Conservation (phyloP, 2,113 vertebrate genomes). For the Hirundichthys speculiger region DNA sequence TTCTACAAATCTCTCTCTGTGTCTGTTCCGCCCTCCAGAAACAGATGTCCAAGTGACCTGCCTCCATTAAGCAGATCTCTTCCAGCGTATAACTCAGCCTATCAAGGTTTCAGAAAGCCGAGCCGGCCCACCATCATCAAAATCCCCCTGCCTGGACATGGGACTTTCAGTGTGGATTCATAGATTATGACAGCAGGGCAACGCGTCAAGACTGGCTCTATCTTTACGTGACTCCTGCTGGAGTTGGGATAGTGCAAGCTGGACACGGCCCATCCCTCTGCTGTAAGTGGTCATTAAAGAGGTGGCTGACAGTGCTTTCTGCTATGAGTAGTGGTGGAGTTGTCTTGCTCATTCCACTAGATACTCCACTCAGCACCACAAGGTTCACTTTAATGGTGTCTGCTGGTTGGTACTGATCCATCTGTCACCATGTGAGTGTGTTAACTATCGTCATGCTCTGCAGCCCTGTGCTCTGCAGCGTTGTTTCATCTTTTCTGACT, state of each 20-base stretch:
- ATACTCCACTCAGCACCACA: constrained; percentile 64
- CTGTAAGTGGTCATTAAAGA: constrained; percentile 78
- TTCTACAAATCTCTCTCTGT: constrained; percentile 34
- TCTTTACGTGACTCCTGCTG: constrained; percentile 60
- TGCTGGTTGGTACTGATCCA: constrained; percentile 69
- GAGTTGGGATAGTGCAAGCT: constrained; percentile 53
- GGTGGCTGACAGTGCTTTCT: constrained; percentile 68
- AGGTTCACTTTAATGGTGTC: constrained; percentile 68
- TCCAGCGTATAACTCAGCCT: constrained; percentile 62
- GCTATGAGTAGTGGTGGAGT: constrained; percentile 65
- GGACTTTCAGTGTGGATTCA: constrained; percentile 39
- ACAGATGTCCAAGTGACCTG: constrained; percentile 68
- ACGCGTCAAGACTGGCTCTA: constrained; percentile 56
- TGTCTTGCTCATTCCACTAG: constrained; percentile 64
- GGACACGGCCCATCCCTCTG: constrained; percentile 68
- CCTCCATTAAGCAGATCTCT: constrained; percentile 65
- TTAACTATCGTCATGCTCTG: constrained; percentile 53
- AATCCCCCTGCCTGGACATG: constrained; percentile 52
- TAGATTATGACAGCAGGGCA: constrained; percentile 60
- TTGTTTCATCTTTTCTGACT: constrained; percentile 50
- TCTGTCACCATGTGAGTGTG: constrained; percentile 65
- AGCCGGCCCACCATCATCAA: constrained; percentile 44
- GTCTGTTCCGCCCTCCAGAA: constrained; percentile 45
- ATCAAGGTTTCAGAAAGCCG: constrained; percentile 45
- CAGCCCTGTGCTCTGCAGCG: constrained; percentile 23